These are phyloP conservation scores for Pristionchus fissidentatus DNA, from an alignment of 2,888 invertebrate species.

Conservation along the genomic window DNA sequence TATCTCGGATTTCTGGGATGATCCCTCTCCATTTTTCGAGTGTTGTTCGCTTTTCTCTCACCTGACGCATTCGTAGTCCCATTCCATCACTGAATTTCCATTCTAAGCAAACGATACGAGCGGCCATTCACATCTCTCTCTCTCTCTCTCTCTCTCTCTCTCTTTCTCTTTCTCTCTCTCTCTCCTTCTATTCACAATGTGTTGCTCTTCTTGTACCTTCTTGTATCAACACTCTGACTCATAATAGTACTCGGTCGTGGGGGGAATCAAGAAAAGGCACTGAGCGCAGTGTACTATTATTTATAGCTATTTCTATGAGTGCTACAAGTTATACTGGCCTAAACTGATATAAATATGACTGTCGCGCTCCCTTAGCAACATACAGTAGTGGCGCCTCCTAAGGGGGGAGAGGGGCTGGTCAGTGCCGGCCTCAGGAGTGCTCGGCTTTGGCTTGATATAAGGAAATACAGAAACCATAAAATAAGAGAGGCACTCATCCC, in stretches of 20 bases:
- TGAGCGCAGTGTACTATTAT: no score
- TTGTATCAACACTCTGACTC: slow-evolving; percentile 20
- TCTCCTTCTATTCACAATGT: slow-evolving; percentile 19
- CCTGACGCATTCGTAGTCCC: not conserved
- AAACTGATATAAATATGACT: not conserved
- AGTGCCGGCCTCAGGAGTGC: no score
- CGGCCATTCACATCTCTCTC: not conserved
- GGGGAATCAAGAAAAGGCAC: no score
- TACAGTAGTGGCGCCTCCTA: no score
- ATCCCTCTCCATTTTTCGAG: slow-evolving; percentile 31
- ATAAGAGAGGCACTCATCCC: no score
- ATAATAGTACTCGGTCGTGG: slow-evolving; percentile 23
- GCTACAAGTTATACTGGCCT: not conserved
- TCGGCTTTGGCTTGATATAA: no score
- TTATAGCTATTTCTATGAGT: not conserved
- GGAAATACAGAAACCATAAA: no score
- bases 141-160: not conserved
- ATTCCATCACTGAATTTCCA: not conserved
- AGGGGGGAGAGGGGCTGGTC: no score
- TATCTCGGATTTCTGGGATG: not conserved
- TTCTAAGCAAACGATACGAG: slow-evolving; percentile 17
- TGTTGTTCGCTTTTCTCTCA: not conserved
- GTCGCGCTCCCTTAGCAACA: no score
- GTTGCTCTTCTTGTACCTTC: slow-evolving; percentile 37
- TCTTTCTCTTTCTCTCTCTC: not conserved